Base-by-base conservation (phyloP, 2,113 vertebrate species). In the Oncorhynchus keta region DNA sequence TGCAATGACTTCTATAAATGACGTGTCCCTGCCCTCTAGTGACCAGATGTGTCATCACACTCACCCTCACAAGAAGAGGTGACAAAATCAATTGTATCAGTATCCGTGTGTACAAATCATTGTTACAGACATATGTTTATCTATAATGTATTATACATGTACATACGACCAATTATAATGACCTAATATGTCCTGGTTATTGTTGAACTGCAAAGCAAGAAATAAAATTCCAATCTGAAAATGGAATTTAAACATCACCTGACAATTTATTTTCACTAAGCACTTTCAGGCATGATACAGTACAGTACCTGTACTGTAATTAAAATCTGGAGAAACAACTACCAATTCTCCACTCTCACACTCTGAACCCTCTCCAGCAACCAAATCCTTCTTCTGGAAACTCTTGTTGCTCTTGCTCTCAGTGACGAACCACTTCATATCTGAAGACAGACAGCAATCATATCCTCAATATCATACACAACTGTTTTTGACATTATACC, bases 331-430 rank as follows among this genome's bases (percentile, higher is more conserved):
- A 45, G 39, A 45, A 45, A 55, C 51, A 55, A 55, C 51, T 11
- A 45, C 8, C 39, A 45, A 45, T 91, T 92, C 91, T 98, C 97
- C 80, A 93, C 92, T 28, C 90, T 86, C 76, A 98, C 20, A 45
- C 80, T 90, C 64, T 71, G 91, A 14, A 93, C 93, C 48, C 26
- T 70, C 83, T 95, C 94, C 78, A 98, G 90, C 12, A 1, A 51
- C 91, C 75, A 97, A 83, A 7, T 87, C 74, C 0, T 87, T 77
- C 1, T 83, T 69, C 73, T 88, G 85, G 68, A 93, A 86, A 81
- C 70, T 87, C 8, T 11, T 5, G 71, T 87, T 84, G 0, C 7
- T 69, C 64, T 71, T 77, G 28, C 94, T 79, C 5, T 72, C 84
- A 64, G 70, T 1, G 4, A 93, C 74, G 82, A 98, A 95, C 71